Conservation (phyloP, 2,797 vertebrate species). For the Calcarius lapponicus region DNA sequence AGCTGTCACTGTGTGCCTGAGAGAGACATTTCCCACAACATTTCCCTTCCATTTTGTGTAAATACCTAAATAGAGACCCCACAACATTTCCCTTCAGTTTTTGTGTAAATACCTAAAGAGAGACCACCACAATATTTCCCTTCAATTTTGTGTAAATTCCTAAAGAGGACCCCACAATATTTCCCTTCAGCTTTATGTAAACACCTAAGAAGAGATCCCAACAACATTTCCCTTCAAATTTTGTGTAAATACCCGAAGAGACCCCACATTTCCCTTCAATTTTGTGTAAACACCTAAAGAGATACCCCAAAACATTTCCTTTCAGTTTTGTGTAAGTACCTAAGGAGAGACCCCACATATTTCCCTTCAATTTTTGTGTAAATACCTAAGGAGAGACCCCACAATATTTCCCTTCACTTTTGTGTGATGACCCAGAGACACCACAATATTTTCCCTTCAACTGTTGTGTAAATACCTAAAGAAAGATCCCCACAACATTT, state of each 20-base stretch:
- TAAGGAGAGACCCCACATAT: neutral
- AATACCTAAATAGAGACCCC: neutral
- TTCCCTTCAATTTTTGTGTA: neutral
- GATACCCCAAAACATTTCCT: too few relatives aligned
- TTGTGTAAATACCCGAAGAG: too few relatives aligned
- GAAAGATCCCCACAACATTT: neutral
- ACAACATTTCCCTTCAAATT: too few relatives aligned
- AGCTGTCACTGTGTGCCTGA: neutral
- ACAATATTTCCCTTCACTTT: rapidly evolving
- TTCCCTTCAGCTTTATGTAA: too few relatives aligned
- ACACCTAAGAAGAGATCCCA: too few relatives aligned
- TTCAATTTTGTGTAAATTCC: too few relatives aligned
- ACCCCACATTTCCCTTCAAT: neutral
- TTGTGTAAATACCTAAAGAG: neutral
- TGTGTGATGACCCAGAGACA: neutral
- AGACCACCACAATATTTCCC: too few relatives aligned
- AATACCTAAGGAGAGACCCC: neutral
- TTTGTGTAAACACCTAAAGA: too few relatives aligned
- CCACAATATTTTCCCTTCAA: neutral
- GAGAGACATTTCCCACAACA: neutral
- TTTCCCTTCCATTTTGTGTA: neutral
- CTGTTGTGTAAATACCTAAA: rapidly evolving
- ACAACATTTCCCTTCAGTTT: rapidly evolving
- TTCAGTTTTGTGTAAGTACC: too few relatives aligned
- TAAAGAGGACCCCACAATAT: too few relatives aligned